Base-by-base conservation (phyloP, 2,888 invertebrate genomes). In the Lasioglossum figueresi region DNA sequence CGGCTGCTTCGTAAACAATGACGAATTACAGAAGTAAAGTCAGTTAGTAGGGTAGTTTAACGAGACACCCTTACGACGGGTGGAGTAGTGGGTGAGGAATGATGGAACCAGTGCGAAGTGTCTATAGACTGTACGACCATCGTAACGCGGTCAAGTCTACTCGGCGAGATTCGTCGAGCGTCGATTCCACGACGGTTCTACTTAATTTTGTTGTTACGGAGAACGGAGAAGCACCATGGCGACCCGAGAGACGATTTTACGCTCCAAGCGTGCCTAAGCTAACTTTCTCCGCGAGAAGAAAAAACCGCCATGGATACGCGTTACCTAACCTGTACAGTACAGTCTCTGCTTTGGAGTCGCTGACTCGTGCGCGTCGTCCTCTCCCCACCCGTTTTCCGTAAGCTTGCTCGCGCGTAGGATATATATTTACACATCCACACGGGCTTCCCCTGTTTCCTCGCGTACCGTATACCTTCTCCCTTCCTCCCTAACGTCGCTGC, bases 201-300 rank as follows among this genome's bases (percentile, higher is more conserved):
- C 76, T 86, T 43, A 78, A 87, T 85, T 85, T 75, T 56, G 37
- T 59, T 16, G 59, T 16, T 10, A 34, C 16, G 76, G 40, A 71
- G 84, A 82, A 82, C 66, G 80, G 66, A 70, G 77, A 86, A 84
- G 76, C 79, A 59, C 37, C 27, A 66, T 45, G 48, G 34, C n/a
- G 80, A 59, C 66, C 31, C 68, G 84, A 88, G 82, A 79, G 85
- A 88, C 85, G 91, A 92, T 93, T 93, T 92, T 91, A 92, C 90
- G 91, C 90, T 91, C 87, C 85, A 91, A 83, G 90, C 87, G 82
- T 87, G 88, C 88, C 89, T 92, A 91, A 91, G 88, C 89, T 89
- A 92, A 93, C 93, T 93, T 93, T 93, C 93, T 93, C 93, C 88
- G 84, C 63, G 87, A 85, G 83, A 83, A 86, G 45, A 91, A 89